A percentile compares a stretch with the other conserved stretches of the same genome.
These are phyloP conservation scores for Belonocnema kinseyi DNA, from an alignment of 1,140 invertebrate species.

Conservation along the genomic window DNA sequence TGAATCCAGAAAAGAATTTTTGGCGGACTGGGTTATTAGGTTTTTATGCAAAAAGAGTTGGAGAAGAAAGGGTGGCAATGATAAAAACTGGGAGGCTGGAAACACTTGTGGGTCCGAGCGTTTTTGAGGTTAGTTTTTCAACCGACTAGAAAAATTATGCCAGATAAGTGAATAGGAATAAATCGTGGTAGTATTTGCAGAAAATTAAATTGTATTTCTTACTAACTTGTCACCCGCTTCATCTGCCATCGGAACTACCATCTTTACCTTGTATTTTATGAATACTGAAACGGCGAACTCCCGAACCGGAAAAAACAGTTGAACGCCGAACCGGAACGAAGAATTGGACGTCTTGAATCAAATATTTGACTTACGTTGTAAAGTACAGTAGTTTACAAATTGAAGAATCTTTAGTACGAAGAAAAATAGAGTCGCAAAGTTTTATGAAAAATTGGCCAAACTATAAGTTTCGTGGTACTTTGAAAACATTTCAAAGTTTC, in stretches of 20 bases:
- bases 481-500: no score
- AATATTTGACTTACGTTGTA: neutral
- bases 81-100: conserved; percentile 12
- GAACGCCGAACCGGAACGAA: conserved; percentile 32
- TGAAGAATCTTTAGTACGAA: neutral
- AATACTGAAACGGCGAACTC: conserved; percentile 58
- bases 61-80: neutral
- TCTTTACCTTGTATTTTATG: conserved; percentile 61
- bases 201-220: conserved; percentile 36
- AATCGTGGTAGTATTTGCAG: neutral
- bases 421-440: no score
- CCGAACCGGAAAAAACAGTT: conserved; percentile 58
- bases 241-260: conserved; percentile 64
- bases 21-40: neutral
- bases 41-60: neutral
- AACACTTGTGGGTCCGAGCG: neutral
- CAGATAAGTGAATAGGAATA: neutral
- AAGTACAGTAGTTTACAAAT: neutral
- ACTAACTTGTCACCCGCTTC: conserved; percentile 74
- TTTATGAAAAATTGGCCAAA: no score
- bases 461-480: no score
- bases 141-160: neutral
- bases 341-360: neutral
- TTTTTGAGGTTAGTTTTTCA: conserved; percentile 38
- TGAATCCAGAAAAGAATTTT: no score